Base-by-base conservation (phyloP, 2,888 invertebrate genomes). In the Crematogaster levior region DNA sequence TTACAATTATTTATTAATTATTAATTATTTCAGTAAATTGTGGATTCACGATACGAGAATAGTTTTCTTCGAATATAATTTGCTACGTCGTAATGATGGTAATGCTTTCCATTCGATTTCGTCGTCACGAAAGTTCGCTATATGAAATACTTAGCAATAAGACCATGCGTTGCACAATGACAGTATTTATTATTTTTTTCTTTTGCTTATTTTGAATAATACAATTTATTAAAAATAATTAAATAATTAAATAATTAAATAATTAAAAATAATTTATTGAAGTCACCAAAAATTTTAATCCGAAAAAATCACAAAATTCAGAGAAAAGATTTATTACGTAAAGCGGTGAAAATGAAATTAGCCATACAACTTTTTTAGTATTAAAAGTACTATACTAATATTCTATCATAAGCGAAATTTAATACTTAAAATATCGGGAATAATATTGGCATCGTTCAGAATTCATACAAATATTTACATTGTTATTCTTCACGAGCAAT, bases 41-140 rank as follows among this genome's bases (percentile, higher is more conserved):
- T n/a, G n/a, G n/a, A n/a, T n/a, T n/a, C n/a, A n/a, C n/a, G n/a
- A n/a, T n/a, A n/a, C n/a, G 15, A 21, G 15, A 46, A 46, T 3
- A 34, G 24, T 40, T 63, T 40, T 40, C 15, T 63, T 24, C 7
- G 7, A 51, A 9, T 24, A 70, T 70, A 53, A 70, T 70, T 51
- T 68, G 7, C 34, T 18, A 53, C 10, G 34, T 53, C 37, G 10
- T 51, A 21, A 51, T 4, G 5, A 37, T 24, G 10, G 12, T 34
- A 70, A 51, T 34, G 24, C 30, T 51, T 65, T 27, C 12, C 27
- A 27, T 27, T 46, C n/a, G 27, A 12, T 46, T 46, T 46, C 27
- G 12, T 66, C 46, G 43, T 46, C 46, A 46, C 43, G 65, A 46
- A 66, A 66, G 27, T 46, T 66, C 5, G 46, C 46, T 27, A 6